These are phyloP conservation scores for Antrozous pallidus DNA, from an alignment of 2,797 vertebrate genomes.

Conservation along the genomic window DNA sequence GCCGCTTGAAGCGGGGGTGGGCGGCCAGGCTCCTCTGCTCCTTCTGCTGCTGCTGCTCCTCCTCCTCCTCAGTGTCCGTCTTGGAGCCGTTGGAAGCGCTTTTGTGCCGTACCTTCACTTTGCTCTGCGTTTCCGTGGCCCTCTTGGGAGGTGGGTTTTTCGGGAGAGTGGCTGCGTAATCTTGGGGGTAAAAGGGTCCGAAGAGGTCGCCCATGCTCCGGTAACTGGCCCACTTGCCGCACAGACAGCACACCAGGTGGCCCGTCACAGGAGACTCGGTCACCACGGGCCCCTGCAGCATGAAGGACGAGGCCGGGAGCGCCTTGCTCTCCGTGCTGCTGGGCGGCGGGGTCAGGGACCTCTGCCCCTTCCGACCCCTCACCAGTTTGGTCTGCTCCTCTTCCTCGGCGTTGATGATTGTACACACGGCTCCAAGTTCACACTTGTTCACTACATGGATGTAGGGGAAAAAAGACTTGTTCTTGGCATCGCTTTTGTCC, in stretches of 20 bases:
- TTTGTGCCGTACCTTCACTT: constrained; percentile 89
- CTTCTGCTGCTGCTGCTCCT: constrained; percentile 84
- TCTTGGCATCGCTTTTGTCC: constrained; percentile 89
- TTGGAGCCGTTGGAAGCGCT: constrained; percentile 85
- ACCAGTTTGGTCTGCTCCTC: constrained; percentile 92
- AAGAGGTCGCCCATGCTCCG: constrained; percentile 98
- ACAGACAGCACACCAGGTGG: constrained; percentile 96
- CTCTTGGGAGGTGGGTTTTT: constrained; percentile 94
- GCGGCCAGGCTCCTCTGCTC: constrained; percentile 90
- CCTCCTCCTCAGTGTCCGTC: constrained; percentile 86
- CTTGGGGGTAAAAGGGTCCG: constrained; percentile 97
- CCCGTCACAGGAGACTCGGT: constrained; percentile 93
- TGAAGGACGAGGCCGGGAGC: constrained; percentile 92
- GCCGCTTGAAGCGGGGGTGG: constrained; percentile 97
- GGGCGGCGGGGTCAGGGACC: constrained; percentile 86
- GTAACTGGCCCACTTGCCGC: constrained; percentile 99
- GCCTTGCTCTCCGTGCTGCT: constrained; percentile 89
- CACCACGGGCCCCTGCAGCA: constrained; percentile 93
- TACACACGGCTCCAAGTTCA: constrained; percentile 95
- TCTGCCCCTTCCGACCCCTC: constrained; percentile 86
- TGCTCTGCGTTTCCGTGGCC: constrained; percentile 84
- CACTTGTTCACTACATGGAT: constrained; percentile 97
- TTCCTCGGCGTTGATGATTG: constrained; percentile 96
- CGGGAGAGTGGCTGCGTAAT: constrained; percentile 94
- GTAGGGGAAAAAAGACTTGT: constrained; percentile 93